phyloP scores from a whole-genome alignment of 2,113 vertebrate genomes.

The Corynorhinus townsendii region DNA sequence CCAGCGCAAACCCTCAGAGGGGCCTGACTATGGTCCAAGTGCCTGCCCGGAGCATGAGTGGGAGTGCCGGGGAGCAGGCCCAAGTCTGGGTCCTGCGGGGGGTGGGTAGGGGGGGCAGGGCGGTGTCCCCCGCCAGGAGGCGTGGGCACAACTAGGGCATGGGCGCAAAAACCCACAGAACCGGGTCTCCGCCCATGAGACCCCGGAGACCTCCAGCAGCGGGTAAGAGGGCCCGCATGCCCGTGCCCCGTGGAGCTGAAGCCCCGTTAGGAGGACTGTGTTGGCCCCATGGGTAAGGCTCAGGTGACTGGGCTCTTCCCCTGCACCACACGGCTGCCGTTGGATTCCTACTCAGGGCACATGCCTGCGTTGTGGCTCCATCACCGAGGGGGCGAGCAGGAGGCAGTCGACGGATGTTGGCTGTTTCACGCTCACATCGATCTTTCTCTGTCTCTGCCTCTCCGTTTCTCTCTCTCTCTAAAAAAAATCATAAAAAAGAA shows the following conservation, averaged over 20 bases:
- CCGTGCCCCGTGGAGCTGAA: too few relatives aligned
- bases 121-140: not conserved
- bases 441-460: too few relatives aligned
- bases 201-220: too few relatives aligned
- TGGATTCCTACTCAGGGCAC: too few relatives aligned
- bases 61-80: not conserved
- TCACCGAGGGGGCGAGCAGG: not conserved
- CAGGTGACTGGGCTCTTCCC: too few relatives aligned
- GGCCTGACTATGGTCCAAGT: slow-evolving; percentile 83
- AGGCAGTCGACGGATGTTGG: too few relatives aligned
- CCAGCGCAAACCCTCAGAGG: slow-evolving; percentile 83
- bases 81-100: not conserved
- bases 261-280: not conserved
- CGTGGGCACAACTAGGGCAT: not conserved
- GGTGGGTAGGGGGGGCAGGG: too few relatives aligned
- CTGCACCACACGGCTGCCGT: too few relatives aligned
- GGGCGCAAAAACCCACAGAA: not conserved
- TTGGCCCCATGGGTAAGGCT: not conserved
- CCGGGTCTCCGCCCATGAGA: not conserved
- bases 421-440: too few relatives aligned
- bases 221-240: not conserved
- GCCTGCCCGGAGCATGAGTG: slow-evolving; percentile 81
- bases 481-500: too few relatives aligned
- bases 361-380: not conserved
- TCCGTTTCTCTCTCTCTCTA: too few relatives aligned